These are phyloP conservation scores for Iguana delicatissima DNA, from an alignment of 2,797 vertebrate species.

Conservation along the genomic window DNA sequence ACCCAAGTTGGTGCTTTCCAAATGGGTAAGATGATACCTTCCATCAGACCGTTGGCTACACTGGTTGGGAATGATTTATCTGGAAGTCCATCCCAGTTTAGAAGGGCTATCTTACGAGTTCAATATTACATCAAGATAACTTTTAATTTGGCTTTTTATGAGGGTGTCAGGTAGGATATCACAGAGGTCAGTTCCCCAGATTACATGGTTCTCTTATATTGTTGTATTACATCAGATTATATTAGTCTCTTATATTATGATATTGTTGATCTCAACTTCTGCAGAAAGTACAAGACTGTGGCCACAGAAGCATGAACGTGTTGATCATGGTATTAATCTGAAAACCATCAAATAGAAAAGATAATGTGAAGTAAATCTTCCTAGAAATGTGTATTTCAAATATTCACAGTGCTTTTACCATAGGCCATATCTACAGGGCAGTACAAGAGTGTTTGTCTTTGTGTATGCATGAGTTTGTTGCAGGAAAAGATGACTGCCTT, in stretches of 20 bases:
- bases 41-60: not conserved
- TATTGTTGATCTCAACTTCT: not conserved
- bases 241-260: not conserved
- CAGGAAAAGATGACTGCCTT: not conserved
- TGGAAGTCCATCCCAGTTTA: not conserved
- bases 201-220: not conserved
- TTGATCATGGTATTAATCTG: not conserved
- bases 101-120: constrained; percentile 17
- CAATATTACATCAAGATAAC: not conserved
- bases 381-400: not conserved
- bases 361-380: not conserved
- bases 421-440: no score
- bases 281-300: no score
- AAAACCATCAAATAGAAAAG: not conserved
- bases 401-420: not conserved
- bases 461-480: not conserved
- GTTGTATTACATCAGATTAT: no score
- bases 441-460: not conserved
- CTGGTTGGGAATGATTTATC: not conserved
- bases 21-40: not conserved
- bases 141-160: not conserved
- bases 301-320: not conserved
- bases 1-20: not conserved
- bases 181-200: constrained; percentile 49
- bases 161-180: not conserved